A percentile compares a stretch with the other conserved stretches of the same genome.
phyloP scores from a whole-genome alignment of 2,797 vertebrate species.

The Onychomys arenicola region DNA sequence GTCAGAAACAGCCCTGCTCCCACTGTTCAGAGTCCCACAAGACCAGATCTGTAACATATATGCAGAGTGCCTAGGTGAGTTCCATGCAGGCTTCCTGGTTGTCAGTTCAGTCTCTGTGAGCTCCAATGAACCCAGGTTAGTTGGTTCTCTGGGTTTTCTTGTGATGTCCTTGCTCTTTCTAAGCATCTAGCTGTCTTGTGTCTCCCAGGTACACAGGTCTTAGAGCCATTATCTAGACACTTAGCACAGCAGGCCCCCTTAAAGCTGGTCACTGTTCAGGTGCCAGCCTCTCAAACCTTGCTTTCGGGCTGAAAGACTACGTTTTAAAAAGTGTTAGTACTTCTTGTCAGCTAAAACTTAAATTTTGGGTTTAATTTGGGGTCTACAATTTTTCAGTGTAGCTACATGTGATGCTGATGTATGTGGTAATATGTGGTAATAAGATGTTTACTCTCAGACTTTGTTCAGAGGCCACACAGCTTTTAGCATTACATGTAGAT shows the following conservation, averaged over 20 bases:
- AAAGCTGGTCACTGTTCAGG: not conserved
- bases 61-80: not conserved
- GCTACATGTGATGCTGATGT: not conserved
- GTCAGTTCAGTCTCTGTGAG: not conserved
- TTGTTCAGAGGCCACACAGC: constrained; percentile 7
- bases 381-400: constrained; percentile 20
- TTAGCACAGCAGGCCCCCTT: not conserved
- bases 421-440: not conserved
- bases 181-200: not conserved
- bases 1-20: not conserved
- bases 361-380: constrained; percentile 35
- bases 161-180: not conserved
- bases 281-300: not conserved
- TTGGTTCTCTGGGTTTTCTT: not conserved
- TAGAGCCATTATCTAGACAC: not conserved
- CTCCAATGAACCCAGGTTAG: not conserved
- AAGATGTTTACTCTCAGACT: not conserved
- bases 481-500: constrained; percentile 19
- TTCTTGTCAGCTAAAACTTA: constrained; percentile 23
- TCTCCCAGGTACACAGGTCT: not conserved
- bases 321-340: not conserved
- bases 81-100: not conserved
- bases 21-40: not conserved
- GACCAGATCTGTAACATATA: not conserved
- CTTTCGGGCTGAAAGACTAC: constrained; percentile 15